phyloP scores from a whole-genome alignment of 2,113 vertebrate species.

The Clarias gariepinus region DNA sequence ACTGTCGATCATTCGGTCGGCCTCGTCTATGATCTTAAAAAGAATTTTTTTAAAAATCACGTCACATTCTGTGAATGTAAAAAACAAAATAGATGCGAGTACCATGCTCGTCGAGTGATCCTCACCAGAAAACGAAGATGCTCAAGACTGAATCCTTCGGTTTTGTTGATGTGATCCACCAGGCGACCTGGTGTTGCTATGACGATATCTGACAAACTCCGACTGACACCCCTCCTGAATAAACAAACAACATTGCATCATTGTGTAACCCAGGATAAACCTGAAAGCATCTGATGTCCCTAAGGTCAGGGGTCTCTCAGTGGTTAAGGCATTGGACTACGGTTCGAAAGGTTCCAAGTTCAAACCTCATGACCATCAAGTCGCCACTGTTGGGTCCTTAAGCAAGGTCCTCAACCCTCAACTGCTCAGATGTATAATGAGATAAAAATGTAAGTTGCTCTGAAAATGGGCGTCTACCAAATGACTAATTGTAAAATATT shows the following conservation, averaged over 20 bases:
- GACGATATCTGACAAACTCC: slow-evolving; percentile 87
- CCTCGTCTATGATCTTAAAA: slow-evolving; percentile 88
- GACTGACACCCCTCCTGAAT: slow-evolving; percentile 66
- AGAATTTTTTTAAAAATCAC: background rate
- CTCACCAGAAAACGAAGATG: slow-evolving; percentile 91
- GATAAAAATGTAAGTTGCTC: no score
- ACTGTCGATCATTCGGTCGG: slow-evolving; percentile 93
- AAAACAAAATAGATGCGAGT: background rate
- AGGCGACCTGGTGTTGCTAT: slow-evolving; percentile 93
- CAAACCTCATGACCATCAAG: no score
- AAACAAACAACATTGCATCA: background rate
- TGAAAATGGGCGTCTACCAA: no score
- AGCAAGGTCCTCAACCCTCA: no score
- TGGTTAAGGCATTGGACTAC: no score
- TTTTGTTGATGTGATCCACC: slow-evolving; percentile 91
- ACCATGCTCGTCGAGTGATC: background rate
- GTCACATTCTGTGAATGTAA: no score
- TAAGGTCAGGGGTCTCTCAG: no score
- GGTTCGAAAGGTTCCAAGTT: no score
- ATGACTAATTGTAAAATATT: background rate
- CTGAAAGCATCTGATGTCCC: background rate
- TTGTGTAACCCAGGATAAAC: background rate
- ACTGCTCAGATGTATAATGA: no score
- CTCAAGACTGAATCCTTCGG: slow-evolving; percentile 77
- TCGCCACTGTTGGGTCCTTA: no score